Conservation (phyloP, 2,113 vertebrate genomes). For the Picathartes gymnocephalus region DNA sequence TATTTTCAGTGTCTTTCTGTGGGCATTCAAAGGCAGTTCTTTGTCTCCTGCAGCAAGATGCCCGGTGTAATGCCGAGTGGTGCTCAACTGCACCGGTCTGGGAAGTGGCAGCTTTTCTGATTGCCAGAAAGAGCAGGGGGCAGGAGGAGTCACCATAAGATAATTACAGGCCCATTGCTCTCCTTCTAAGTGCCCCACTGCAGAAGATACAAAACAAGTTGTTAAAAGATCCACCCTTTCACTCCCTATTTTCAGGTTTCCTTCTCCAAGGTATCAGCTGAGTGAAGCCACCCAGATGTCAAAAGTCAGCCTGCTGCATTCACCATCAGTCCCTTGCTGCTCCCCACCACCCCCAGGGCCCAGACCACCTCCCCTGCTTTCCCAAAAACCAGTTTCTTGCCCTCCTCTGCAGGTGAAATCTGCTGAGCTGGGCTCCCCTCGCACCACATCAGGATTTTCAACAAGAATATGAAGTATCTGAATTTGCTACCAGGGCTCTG, state of each 20-base stretch:
- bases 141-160: background rate
- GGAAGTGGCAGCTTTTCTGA: background rate
- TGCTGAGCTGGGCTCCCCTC: rapidly evolving
- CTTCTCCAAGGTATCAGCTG: background rate
- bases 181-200: background rate
- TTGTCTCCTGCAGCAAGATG: background rate
- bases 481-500: background rate
- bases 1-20: background rate
- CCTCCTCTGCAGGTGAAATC: background rate
- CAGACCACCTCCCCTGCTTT: background rate
- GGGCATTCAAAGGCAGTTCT: background rate
- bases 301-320: background rate
- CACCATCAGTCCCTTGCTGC: background rate
- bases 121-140: background rate
- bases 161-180: background rate
- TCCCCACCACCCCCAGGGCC: rapidly evolving
- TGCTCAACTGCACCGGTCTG: rapidly evolving
- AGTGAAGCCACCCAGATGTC: background rate
- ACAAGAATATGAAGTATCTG: background rate
- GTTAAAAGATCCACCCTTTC: background rate
- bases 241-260: background rate
- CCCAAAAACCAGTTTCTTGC: rapidly evolving
- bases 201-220: background rate
- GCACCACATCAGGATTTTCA: background rate
- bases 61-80: rapidly evolving